Percentiles rank a stretch among this genome's conserved stretches.
These are phyloP conservation scores for Chelon labrosus DNA, from an alignment of 2,797 vertebrate genomes.

Conservation along the genomic window DNA sequence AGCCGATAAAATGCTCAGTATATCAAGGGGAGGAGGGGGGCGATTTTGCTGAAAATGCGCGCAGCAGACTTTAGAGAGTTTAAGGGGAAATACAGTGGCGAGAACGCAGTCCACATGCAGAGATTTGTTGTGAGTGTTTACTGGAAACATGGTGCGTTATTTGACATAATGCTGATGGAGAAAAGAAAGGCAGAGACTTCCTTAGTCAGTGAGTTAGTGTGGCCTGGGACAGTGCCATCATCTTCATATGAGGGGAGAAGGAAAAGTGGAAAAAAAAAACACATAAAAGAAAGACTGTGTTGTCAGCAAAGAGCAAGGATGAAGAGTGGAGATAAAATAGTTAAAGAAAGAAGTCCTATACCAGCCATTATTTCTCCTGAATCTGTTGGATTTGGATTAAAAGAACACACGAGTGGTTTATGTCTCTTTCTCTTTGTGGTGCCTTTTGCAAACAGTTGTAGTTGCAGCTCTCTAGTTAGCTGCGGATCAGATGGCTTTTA, in stretches of 20 bases:
- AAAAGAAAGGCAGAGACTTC: constrained; percentile 36
- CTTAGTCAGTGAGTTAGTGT: constrained; percentile 54
- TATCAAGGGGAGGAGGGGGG: constrained; percentile 1
- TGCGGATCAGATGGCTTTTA: constrained; percentile 77
- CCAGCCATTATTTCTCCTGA: constrained; percentile 40
- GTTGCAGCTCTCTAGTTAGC: constrained; percentile 64
- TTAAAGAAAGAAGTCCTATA: constrained; percentile 40
- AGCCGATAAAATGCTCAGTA: constrained; percentile 41
- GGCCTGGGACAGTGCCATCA: constrained; percentile 57
- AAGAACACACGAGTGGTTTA: constrained; percentile 38
- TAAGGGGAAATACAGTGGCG: not conserved
- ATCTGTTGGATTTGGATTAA: constrained; percentile 71
- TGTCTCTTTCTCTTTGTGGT: constrained; percentile 32
- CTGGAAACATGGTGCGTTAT: constrained; percentile 40
- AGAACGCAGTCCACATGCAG: constrained; percentile 25
- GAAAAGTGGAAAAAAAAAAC: constrained; percentile 27
- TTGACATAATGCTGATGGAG: constrained; percentile 58
- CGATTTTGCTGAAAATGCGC: constrained; percentile 4
- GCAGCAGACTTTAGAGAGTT: constrained; percentile 7
- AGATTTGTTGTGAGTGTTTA: constrained; percentile 45
- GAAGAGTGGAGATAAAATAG: constrained; percentile 27
- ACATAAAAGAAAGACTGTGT: constrained; percentile 27
- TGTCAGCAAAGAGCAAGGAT: constrained; percentile 8
- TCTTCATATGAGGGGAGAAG: constrained; percentile 50
- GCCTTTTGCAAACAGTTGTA: constrained; percentile 68